Evolutionary conservation across 2,797 vertebrate species (phyloP), one percentile per base, ranked within the genome.

Genomic region (Cynodonichthys magdalenae): DNA sequence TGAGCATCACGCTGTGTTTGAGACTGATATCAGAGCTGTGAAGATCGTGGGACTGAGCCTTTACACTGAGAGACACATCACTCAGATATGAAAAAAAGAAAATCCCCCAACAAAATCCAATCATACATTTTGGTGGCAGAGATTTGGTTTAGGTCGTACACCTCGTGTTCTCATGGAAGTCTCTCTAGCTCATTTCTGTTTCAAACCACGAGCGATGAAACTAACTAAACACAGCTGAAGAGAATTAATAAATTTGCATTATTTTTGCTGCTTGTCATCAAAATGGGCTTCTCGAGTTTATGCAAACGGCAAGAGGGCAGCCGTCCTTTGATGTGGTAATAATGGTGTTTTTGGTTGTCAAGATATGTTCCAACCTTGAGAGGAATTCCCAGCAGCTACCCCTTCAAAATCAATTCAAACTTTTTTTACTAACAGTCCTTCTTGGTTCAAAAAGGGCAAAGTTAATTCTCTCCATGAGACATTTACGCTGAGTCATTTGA

Each of bases 241-340:
- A 55, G 65, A 55, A 60, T 53, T 80, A 34, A 69, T 36, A 60
- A 69, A 87, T 89, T 83, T 70, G 31, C 59, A 53, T 67, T 63
- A 67, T 69, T 62, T 74, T 66, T 58, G 66, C 68, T 66, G 60
- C 19, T 53, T 71, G 74, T 87, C 83, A 85, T 89, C 79, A 86
- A 75, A 88, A 82, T 63, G 60, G 59, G 53, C 42, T 15, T 15
- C 61, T 82, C 9, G 5, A 24, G 50, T 87, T 85, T 78, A 72
- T 53, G 74, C 64, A 70, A 83, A 86, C 79, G 69, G 85, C 68
- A 68, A 69, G 63, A 77, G 74, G 68, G 66, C 10, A 46, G 66
- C 56, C 75, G 67, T 52, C 67, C 81, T 92, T 91, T 91, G 90
- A 92, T 88, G 81, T 91, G 88, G 53, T 83, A 90, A 91, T 91